Base-by-base conservation (phyloP, 1,140 invertebrate species). In the Pissodes strobi region DNA sequence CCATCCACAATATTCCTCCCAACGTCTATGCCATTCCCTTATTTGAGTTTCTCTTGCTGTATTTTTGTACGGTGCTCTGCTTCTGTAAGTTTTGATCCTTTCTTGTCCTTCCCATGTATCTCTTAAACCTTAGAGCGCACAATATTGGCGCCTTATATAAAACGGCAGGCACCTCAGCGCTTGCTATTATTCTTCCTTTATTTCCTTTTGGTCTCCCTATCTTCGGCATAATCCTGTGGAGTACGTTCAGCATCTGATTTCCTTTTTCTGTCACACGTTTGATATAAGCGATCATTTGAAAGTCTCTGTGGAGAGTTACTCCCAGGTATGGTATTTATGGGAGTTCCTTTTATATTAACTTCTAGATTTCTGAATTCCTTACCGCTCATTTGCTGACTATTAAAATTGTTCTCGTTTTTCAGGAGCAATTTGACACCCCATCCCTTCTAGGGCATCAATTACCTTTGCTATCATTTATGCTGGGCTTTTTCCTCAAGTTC, bases 241-340 rank as follows among this genome's bases (percentile, higher is more conserved):
- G 37, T 13, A 0, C 2, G 21, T 56, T 56, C 41, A 17, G n/a
- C 17, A 41, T 41, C 0, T 39, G 10, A 6, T 56, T 19, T 8
- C 5, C 30, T 21, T 41, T 57, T 21, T 57, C 37, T 6, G 38
- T 12, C 6, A 41, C 13, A 3, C n/a, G 39, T 41, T 15, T 39
- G 10, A 57, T 12, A 23, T 57, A 37, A 1, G n/a, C 17, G n/a
- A 5, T 57, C 53, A 57, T 57, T 57, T 23, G 1, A 1, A 57
- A 19, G 13, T 23, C 38, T 9, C 21, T 39, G 19, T 57, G 34
- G 1, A 57, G 2, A n/a, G 19, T 10, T 9, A 41, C 30, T 1
- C 53, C 53, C 13, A 57, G 37, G 53, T 57, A 57, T 22, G n/a
- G n/a, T n/a, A n/a, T n/a, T n/a, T n/a, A n/a, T n/a, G n/a, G n/a